Evolutionary conservation across 1,140 invertebrate species (phyloP), one percentile per base, ranked within the genome.

Genomic region (Dinoponera quadriceps): DNA sequence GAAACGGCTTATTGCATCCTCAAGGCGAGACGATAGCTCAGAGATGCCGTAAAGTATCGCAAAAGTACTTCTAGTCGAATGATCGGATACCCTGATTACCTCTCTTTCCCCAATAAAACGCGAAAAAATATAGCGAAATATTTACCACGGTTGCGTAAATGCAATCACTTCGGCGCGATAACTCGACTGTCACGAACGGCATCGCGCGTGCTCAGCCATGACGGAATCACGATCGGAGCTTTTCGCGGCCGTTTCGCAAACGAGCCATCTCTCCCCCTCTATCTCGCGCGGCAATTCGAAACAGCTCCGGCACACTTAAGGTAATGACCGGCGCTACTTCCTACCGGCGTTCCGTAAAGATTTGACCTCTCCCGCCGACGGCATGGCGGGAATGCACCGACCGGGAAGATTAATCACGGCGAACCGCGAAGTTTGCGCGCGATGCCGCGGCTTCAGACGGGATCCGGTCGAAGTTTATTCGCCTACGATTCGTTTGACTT

Each of bases 351-450:
- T 72, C 68, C 13, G n/a, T 57, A 71, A 80, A 80, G 75, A 80
- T 80, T 69, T 66, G 22, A 78, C 22, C 51, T 3, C 18, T 2
- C 27, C n/a, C 44, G 29, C 13, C n/a, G 55, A 49, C n/a, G 55
- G 38, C 54, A 59, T 59, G 62, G 75, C 63, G 69, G 69, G 80
- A 88, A 84, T 75, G 65, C 73, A 20, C 22, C 54, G 55, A 71
- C 54, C 54, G 22, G 75, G 25, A 88, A 87, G 88, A 90, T 90
- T 90, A 89, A 90, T 90, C 83, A 77, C 81, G 51, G 14, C 33
- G 20, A 49, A 62, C 38, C 71, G 73, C 57, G 60, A 44, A 88
- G 87, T 84, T 90, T 54, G 74, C 66, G 4, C 51, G 54, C 57
- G 5, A 65, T 18, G 18, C 44, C 25, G 29, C 54, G n/a, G 18